Percentiles rank a stretch among this genome's conserved stretches.
phyloP scores from a whole-genome alignment of 1,140 invertebrate genomes.

The Homalodisca vitripennis region DNA sequence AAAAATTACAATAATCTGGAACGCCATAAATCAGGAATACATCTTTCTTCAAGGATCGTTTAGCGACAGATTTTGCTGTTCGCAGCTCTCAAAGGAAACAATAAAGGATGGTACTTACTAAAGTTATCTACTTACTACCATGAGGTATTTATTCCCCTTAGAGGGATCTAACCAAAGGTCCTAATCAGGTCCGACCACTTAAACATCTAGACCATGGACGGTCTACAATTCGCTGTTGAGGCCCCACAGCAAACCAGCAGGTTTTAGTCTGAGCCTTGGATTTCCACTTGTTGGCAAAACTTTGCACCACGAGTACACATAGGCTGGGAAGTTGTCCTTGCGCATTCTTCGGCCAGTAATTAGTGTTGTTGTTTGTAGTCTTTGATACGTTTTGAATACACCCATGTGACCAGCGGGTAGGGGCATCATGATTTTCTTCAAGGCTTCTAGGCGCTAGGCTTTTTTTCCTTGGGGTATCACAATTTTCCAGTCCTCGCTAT shows the following conservation, averaged over 20 bases:
- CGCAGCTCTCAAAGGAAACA: background rate
- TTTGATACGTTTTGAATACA: background rate
- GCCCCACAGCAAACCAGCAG: background rate
- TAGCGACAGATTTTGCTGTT: background rate
- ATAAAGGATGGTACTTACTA: background rate
- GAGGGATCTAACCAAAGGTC: background rate
- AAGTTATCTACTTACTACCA: background rate
- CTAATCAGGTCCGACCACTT: background rate
- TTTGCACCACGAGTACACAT: background rate
- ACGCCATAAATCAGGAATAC: background rate
- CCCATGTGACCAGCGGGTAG: background rate
- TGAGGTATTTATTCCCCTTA: background rate
- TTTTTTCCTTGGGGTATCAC: background rate
- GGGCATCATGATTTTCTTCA: background rate
- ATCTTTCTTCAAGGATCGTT: background rate
- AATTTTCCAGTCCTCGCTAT: background rate
- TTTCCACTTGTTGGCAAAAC: background rate
- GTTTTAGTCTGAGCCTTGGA: background rate
- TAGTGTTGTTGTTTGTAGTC: background rate
- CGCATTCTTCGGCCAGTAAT: conserved; percentile 17
- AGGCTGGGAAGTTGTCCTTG: background rate
- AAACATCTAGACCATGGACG: background rate
- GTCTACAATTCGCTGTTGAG: background rate
- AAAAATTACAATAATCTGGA: background rate
- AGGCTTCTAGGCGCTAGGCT: background rate